phyloP scores from a whole-genome alignment of 2,797 vertebrate species.

The Percopsis omiscomaycus region DNA sequence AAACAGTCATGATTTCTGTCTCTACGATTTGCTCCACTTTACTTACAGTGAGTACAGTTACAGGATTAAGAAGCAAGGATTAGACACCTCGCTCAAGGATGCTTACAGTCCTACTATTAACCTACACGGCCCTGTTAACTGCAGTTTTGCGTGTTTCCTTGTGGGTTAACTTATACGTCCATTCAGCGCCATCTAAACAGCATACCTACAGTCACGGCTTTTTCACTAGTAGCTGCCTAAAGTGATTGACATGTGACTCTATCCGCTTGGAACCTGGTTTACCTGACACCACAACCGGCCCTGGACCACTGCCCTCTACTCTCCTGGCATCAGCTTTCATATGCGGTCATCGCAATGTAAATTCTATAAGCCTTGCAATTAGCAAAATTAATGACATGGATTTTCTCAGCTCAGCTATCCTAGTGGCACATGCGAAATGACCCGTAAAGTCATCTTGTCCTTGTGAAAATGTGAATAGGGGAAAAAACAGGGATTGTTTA shows the following conservation, averaged over 20 bases:
- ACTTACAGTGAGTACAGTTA: too few species aligned
- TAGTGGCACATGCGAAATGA: conserved; percentile 17
- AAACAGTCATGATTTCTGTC: too few species aligned
- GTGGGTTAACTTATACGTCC: conserved; percentile 10
- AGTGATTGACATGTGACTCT: conserved; percentile 73
- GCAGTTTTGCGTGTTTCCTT: conserved; percentile 26
- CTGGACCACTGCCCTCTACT: conserved; percentile 31
- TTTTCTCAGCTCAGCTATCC: conserved; percentile 48
- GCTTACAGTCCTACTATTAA: too few species aligned
- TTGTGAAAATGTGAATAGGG: conserved; percentile 22
- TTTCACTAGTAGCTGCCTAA: conserved; percentile 64
- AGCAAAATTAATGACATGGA: conserved; percentile 57
- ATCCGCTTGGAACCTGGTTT: conserved; percentile 70
- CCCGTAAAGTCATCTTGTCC: conserved; percentile 22
- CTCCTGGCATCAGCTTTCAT: conserved; percentile 77
- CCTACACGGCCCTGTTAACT: too few species aligned
- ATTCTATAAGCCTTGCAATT: conserved; percentile 73
- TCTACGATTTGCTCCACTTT: too few species aligned
- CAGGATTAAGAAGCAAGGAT: too few species aligned
- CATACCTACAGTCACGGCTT: conserved; percentile 37
- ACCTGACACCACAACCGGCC: conserved; percentile 66
- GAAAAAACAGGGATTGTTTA: conserved; percentile 48
- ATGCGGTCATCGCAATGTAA: conserved; percentile 61
- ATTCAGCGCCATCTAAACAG: conserved; percentile 29
- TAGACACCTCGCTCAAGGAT: too few species aligned